A percentile compares a stretch with the other conserved stretches of the same genome.
Evolutionary conservation across 2,113 vertebrate species (phyloP).

Genomic region (Ceyx melanurus): DNA sequence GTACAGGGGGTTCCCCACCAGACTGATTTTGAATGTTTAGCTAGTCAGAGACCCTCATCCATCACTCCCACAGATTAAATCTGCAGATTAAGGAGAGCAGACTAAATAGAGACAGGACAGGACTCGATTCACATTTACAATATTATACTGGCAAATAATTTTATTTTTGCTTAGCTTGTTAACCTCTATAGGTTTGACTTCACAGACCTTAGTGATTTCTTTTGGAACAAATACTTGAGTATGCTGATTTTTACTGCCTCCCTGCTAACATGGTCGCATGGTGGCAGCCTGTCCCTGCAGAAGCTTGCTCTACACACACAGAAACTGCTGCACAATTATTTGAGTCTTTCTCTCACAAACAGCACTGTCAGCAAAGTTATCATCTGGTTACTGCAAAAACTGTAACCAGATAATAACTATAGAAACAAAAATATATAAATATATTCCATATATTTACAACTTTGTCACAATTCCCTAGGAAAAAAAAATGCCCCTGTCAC

Average conservation of each 20-base stretch:
- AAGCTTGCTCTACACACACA: fast-evolving
- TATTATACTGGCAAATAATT: too few species aligned
- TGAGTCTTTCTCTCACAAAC: fast-evolving
- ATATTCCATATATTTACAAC: background rate
- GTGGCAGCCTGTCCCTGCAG: background rate
- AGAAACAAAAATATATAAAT: background rate
- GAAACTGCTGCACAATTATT: fast-evolving
- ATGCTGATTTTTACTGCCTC: background rate
- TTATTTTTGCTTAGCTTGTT: background rate
- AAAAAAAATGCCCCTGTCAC: background rate
- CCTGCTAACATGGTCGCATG: fast-evolving
- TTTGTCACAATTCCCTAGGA: background rate
- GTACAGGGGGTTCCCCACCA: background rate
- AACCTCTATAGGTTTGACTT: fast-evolving
- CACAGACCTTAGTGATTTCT: fast-evolving
- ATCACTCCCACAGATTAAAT: background rate
- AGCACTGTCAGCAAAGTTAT: fast-evolving
- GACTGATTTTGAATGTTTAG: background rate
- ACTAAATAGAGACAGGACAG: background rate
- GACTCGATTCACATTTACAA: fast-evolving
- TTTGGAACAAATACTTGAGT: fast-evolving
- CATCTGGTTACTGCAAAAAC: background rate
- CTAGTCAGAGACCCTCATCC: background rate
- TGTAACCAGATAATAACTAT: background rate
- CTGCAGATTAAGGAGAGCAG: background rate